Percentiles rank a stretch among this genome's conserved stretches.
phyloP scores from a whole-genome alignment of 2,113 vertebrate species.

The Hirundichthys speculiger region DNA sequence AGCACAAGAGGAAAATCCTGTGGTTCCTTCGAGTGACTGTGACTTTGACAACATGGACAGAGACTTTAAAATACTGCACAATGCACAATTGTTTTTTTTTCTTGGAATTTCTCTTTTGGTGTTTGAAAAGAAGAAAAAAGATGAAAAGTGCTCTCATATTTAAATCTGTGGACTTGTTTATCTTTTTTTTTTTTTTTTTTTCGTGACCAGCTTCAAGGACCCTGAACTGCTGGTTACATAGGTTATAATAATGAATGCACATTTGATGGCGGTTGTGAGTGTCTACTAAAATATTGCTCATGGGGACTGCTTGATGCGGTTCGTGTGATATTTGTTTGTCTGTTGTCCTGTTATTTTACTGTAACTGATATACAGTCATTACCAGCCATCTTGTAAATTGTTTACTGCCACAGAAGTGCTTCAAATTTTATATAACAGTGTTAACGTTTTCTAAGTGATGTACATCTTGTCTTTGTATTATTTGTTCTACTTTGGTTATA shows the following conservation, averaged over 20 bases:
- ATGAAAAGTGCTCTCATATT: slow-evolving; percentile 39
- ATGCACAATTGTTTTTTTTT: slow-evolving; percentile 76
- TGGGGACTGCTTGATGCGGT: slow-evolving; percentile 53
- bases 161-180: slow-evolving; percentile 63
- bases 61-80: slow-evolving; percentile 71
- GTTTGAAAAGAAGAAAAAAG: slow-evolving; percentile 47
- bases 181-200: slow-evolving; percentile 58
- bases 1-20: slow-evolving; percentile 43
- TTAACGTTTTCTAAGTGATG: slow-evolving; percentile 86
- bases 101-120: slow-evolving; percentile 68
- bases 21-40: slow-evolving; percentile 57
- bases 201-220: slow-evolving; percentile 44
- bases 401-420: slow-evolving; percentile 91
- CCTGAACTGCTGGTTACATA: slow-evolving; percentile 40
- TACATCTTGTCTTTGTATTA: slow-evolving; percentile 78
- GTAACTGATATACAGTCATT: slow-evolving; percentile 71
- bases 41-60: slow-evolving; percentile 72
- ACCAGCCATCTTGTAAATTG: slow-evolving; percentile 86
- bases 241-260: slow-evolving; percentile 63
- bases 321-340: slow-evolving; percentile 63
- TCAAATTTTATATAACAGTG: slow-evolving; percentile 96
- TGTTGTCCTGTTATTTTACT: slow-evolving; percentile 65
- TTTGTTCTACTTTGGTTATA: slow-evolving; percentile 90
- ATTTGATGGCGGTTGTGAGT: slow-evolving; percentile 63
- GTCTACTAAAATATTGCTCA: slow-evolving; percentile 53